Conservation (phyloP, 2,888 invertebrate genomes). For the Sinotaia quadrata region DNA sequence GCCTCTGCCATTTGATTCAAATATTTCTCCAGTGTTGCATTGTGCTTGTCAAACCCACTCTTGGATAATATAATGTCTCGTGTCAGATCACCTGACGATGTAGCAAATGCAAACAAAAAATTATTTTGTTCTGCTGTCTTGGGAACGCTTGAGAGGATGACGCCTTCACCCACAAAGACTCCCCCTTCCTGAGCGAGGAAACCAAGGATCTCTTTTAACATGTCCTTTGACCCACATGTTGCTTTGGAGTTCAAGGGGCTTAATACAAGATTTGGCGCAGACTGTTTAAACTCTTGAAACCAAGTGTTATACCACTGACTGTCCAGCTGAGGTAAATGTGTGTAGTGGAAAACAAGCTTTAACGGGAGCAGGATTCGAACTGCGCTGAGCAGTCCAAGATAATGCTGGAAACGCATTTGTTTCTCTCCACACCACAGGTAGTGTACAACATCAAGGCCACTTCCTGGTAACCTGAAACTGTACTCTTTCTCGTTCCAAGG, state of each 20-base stretch:
- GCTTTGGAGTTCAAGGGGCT: too few species aligned
- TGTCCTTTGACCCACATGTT: conserved; percentile 13
- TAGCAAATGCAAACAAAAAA: conserved; percentile 13
- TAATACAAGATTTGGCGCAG: conserved; percentile 23
- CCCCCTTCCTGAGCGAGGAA: conserved; percentile 22
- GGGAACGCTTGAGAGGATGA: conserved; percentile 16
- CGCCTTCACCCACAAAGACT: conserved; percentile 27
- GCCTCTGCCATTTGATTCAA: neutral
- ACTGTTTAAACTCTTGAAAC: conserved; percentile 32
- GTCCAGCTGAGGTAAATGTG: conserved; percentile 23
- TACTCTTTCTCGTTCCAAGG: too few species aligned
- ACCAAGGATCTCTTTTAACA: neutral
- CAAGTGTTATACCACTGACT: conserved; percentile 28
- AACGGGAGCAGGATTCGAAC: conserved; percentile 21
- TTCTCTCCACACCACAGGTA: conserved; percentile 34
- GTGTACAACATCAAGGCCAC: too few species aligned
- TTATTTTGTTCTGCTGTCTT: neutral
- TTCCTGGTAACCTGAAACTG: too few species aligned
- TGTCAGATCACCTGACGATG: neutral
- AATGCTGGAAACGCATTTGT: conserved; percentile 29
- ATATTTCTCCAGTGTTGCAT: neutral
- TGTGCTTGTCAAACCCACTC: conserved; percentile 15
- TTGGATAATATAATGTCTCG: conserved; percentile 20
- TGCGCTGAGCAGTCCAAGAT: conserved; percentile 28
- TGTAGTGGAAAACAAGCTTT: conserved; percentile 30